Evolutionary conservation across 2,797 vertebrate genomes (phyloP), one percentile per base, ranked within the genome.

Genomic region (Clamator glandarius): DNA sequence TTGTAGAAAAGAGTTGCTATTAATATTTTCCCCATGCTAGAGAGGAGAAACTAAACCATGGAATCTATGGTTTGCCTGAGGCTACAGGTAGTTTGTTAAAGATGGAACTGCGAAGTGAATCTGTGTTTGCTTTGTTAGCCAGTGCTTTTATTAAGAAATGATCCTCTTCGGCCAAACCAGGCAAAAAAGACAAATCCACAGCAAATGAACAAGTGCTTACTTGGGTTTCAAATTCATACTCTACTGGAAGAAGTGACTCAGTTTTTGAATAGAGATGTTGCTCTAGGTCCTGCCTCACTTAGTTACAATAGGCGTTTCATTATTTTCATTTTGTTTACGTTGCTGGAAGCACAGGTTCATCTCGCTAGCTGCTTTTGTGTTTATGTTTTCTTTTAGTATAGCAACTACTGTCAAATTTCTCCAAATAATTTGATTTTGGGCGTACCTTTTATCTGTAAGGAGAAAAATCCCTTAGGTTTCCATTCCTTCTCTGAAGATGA

Each of bases 251-350:
- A 90, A 95, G 52, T 89, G 70, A 93, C 80, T 94, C 59, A 67
- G 3, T 82, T 89, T 94, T 91, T 90, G 26, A 66, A 48, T 35
- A n/a, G 36, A 33, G 55, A 78, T 76, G 33, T 81, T 91, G 28
- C 66, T 73, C 58, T 78, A 69, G 55, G 67, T 84, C 57, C 70
- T 86, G 42, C 36, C 91, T 92, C 84, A 15, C 91, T 91, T 96
- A 78, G 93, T 94, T 94, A 96, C 94, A 82, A 63, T 57, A 92
- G 91, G 77, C 52, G 5, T 88, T 95, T 50, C 76, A 87, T 82
- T 97, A 93, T 97, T 93, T 97, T 91, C 8, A 0, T 63, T 94
- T 92, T 95, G 92, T 96, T 95, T 92, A 6, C 70, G 20, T 92
- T 57, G 26, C 44, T 88, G 76, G 52, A 93, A 88, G 74, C 63